Conservation (phyloP, 2,113 vertebrate genomes). For the Redunca redunca region DNA sequence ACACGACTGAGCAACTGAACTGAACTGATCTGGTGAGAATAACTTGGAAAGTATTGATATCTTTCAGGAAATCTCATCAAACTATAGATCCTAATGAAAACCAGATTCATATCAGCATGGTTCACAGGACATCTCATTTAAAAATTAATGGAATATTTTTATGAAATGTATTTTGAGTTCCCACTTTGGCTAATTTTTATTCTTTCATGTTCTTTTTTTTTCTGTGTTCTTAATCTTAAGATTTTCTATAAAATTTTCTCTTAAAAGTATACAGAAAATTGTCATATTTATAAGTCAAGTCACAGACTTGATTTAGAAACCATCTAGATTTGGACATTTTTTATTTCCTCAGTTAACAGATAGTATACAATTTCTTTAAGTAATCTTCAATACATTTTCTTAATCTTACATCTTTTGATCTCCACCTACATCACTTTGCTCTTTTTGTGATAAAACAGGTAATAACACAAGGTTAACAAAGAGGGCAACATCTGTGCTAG, state of each 20-base stretch:
- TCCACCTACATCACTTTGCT: conserved; percentile 30
- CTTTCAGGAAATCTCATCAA: neutral
- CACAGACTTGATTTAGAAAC: neutral
- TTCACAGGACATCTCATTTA: neutral
- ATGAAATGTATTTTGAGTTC: neutral
- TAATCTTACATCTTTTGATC: conserved; percentile 20
- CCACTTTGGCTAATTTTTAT: neutral
- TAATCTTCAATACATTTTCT: neutral
- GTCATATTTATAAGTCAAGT: neutral
- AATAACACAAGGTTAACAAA: conserved; percentile 48
- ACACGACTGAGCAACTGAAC: too few species aligned
- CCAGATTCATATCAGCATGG: neutral
- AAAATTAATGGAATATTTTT: neutral
- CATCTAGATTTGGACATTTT: neutral
- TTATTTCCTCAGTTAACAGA: neutral
- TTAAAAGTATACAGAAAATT: neutral
- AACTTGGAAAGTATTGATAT: neutral
- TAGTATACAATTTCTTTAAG: neutral
- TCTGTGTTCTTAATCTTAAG: neutral
- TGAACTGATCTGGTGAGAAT: neutral
- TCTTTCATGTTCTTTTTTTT: neutral
- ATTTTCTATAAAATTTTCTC: neutral
- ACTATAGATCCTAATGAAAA: neutral
- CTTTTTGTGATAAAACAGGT: conserved; percentile 37
- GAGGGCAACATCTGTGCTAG: conserved; percentile 25